These are phyloP conservation scores for Cochlearius cochlearius DNA, from an alignment of 2,113 vertebrate genomes.

Conservation along the genomic window DNA sequence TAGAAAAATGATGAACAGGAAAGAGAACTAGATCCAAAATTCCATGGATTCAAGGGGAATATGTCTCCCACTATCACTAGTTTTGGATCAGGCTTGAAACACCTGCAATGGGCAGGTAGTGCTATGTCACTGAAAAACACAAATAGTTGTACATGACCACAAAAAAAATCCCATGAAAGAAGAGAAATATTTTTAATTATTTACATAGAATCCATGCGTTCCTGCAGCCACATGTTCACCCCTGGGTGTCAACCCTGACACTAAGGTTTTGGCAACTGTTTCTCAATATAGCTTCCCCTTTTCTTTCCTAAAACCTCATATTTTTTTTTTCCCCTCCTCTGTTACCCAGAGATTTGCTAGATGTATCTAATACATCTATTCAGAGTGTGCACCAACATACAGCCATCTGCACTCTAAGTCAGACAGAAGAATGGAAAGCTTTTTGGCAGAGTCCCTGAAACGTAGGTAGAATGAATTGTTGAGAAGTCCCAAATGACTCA, in stretches of 20 bases:
- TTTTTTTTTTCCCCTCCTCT: background rate
- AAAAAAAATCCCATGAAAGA: background rate
- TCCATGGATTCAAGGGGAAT: background rate
- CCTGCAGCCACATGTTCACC: background rate
- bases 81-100: background rate
- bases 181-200: background rate
- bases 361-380: background rate
- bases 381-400: background rate
- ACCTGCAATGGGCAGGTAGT: background rate
- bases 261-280: background rate
- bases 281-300: background rate
- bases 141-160: background rate
- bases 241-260: background rate
- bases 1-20: background rate
- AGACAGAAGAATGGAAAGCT: background rate
- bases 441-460: background rate
- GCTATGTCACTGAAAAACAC: background rate
- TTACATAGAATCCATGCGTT: fast-evolving
- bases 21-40: background rate
- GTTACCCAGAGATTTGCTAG: background rate
- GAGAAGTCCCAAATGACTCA: background rate
- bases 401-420: background rate
- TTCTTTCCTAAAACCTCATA: background rate
- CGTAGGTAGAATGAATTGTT: background rate
- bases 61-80: background rate